Conservation (phyloP, 2,113 vertebrate species). For the Madoqua kirkii region DNA sequence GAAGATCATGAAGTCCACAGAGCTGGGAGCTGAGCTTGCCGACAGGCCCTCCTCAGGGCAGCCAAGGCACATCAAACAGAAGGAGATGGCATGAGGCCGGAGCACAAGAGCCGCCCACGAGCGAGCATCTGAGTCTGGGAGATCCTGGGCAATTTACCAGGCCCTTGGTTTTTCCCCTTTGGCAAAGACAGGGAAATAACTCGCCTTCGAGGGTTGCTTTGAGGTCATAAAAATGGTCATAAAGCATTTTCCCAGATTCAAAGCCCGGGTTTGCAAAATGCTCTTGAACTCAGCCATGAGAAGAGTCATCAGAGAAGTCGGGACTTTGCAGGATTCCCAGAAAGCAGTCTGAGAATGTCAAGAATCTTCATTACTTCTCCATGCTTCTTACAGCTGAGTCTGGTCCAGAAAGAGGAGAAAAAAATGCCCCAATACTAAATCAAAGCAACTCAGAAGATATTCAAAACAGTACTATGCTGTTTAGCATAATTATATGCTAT, state of each 20-base stretch:
- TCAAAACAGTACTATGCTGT: background rate
- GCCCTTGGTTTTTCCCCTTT: conserved; percentile 58
- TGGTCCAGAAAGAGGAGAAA: conserved; percentile 9
- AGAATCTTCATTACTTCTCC: conserved; percentile 63
- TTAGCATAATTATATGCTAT: background rate
- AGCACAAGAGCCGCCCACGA: background rate
- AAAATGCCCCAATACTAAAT: background rate
- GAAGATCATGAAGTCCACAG: background rate
- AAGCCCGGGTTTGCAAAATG: conserved; percentile 66
- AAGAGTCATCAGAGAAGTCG: conserved; percentile 67
- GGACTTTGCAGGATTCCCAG: conserved; percentile 61
- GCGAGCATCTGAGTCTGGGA: conserved; percentile 27
- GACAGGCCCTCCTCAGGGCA: conserved; percentile 18
- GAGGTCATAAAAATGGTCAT: conserved; percentile 74
- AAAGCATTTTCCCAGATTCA: conserved; percentile 75
- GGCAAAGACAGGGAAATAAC: conserved; percentile 62
- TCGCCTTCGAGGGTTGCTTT: conserved; percentile 58
- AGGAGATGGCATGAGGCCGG: conserved; percentile 29
- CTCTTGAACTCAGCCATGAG: conserved; percentile 69
- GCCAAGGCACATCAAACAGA: conserved; percentile 27
- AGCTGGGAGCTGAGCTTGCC: conserved; percentile 44
- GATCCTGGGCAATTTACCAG: conserved; percentile 67
- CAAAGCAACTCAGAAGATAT: background rate
- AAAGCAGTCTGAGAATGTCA: conserved; percentile 67
- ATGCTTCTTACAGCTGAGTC: conserved; percentile 38